Base-by-base conservation (phyloP, 2,113 vertebrate genomes). In the Anolis carolinensis region DNA sequence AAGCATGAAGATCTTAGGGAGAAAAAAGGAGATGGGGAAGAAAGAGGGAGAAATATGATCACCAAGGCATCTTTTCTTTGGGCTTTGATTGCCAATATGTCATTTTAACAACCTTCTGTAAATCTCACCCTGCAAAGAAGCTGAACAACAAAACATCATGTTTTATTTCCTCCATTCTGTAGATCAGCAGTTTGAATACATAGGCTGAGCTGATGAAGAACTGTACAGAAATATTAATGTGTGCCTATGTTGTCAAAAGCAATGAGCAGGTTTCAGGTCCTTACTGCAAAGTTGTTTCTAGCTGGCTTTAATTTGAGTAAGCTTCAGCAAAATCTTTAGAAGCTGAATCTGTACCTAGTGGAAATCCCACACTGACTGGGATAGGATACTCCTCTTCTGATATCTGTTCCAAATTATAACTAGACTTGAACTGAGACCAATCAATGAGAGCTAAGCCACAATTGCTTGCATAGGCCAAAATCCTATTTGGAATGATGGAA, bases 51-150 rank as follows among this genome's bases (percentile, higher is more conserved):
- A 86, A 86, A 81, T 81, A 86, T 86, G 55, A 25, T 39, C 70
- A 74, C 50, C 70, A 74, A 75, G 3, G 7, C 78, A 67, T 86
- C 32, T 81, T 86, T 86, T 86, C 78, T 81, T 86, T 73, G 59
- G 39, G 27, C 10, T 86, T 75, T 86, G 68, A 79, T 86, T 85
- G 76, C 65, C 76, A 72, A 71, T 85, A 79, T 73, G 81, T 86
- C 79, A 81, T 25, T 73, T 81, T 81, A 65, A 86, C 59, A 74
- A 30, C 79, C 23, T 62, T 8, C 55, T 50, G 21, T 81, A 81
- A 74, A 81, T 86, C 78, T 34, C 44, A 36, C 7, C 21, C 70
- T 50, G 55, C 44, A 74, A 81, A 81, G 78, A 74, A 50, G 59
- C 39, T 73, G 71, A 62, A 86, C 81, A 75, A 86, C 55, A 75